phyloP scores from a whole-genome alignment of 2,113 vertebrate genomes.

The Tauraco erythrolophus region DNA sequence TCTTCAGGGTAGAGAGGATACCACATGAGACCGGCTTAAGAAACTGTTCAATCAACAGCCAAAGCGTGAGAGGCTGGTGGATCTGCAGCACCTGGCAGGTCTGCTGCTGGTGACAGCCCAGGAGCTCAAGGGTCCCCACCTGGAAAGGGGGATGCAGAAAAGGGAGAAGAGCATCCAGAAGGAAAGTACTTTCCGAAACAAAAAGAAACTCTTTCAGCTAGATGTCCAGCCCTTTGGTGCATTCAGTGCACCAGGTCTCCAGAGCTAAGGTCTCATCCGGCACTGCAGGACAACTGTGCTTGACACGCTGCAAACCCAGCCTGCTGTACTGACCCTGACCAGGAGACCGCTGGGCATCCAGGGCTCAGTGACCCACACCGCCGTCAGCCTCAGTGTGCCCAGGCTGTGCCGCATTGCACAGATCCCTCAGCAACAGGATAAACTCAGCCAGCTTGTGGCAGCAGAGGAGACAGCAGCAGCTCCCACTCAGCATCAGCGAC shows the following conservation, averaged over 20 bases:
- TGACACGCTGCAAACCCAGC: not conserved
- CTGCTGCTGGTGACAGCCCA: not conserved
- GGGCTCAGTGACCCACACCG: too few relatives aligned
- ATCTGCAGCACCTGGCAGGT: not conserved
- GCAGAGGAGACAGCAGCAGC: too few relatives aligned
- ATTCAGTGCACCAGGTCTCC: not conserved
- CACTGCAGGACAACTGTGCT: not conserved
- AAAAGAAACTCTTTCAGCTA: not conserved
- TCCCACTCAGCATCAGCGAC: not conserved
- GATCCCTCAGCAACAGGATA: not conserved
- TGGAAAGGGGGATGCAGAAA: not conserved
- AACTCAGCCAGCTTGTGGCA: not conserved
- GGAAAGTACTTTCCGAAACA: not conserved
- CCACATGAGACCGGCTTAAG: not conserved
- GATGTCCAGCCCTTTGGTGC: not conserved
- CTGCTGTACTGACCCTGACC: too few relatives aligned
- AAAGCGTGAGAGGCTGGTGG: rapidly evolving
- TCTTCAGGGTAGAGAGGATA: not conserved
- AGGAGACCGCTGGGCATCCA: too few relatives aligned
- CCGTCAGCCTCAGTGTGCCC: too few relatives aligned
- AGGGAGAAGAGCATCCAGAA: not conserved
- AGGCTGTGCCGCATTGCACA: too few relatives aligned
- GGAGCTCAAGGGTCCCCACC: not conserved
- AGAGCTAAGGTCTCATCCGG: not conserved
- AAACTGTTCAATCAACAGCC: not conserved